These are phyloP conservation scores for Hypotaenidia philippensis DNA, from an alignment of 2,797 vertebrate species.

Conservation along the genomic window DNA sequence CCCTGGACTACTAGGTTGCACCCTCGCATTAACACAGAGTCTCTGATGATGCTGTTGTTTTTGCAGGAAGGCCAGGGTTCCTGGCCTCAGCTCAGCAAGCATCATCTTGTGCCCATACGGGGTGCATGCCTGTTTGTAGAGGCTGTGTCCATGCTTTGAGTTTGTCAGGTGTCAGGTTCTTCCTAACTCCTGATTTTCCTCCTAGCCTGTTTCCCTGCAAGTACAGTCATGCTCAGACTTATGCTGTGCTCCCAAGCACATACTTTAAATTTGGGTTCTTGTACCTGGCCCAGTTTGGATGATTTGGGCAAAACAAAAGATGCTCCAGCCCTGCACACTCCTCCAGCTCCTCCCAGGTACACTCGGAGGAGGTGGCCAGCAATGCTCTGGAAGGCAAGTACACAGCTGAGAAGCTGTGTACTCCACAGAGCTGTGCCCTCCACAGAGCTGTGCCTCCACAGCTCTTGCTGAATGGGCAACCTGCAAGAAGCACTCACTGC, in stretches of 20 bases:
- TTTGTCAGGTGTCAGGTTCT: neutral
- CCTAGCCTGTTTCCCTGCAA: neutral
- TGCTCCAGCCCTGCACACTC: neutral
- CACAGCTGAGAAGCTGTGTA: accelerated
- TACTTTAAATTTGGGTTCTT: neutral
- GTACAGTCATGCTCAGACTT: accelerated
- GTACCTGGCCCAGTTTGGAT: neutral
- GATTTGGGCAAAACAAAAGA: neutral
- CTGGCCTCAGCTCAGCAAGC: neutral
- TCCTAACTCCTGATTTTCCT: neutral
- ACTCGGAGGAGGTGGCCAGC: neutral
- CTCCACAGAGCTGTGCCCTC: neutral
- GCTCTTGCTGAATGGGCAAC: neutral
- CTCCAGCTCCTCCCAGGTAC: neutral
- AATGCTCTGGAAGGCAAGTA: accelerated
- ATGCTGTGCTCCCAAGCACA: neutral
- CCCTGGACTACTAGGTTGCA: neutral
- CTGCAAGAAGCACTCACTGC: neutral
- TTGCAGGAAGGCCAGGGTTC: neutral
- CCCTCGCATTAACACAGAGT: neutral
- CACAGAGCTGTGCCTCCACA: accelerated
- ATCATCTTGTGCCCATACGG: neutral
- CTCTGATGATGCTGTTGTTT: neutral
- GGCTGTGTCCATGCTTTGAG: accelerated
- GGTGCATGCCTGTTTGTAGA: neutral